Base-by-base conservation (phyloP, 2,888 invertebrate genomes). In the Bombyx huttoni region DNA sequence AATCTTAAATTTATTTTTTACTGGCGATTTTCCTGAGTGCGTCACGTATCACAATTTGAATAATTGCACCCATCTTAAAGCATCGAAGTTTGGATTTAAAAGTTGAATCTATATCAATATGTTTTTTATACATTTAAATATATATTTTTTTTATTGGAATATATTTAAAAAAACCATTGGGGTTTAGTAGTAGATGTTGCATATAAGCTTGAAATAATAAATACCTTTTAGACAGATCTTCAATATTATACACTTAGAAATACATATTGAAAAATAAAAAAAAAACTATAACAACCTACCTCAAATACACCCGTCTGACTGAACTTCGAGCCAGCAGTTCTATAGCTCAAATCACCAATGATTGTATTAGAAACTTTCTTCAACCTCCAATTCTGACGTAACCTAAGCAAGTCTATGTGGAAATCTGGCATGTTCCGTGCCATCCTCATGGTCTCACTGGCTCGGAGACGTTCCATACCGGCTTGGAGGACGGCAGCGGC, bases 311-410 rank as follows among this genome's bases (percentile, higher is more conserved):
- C 98, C 54, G 95, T 95, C 84, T 98, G 97, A 56, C 93, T 93
- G 74, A 95, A 98, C 73, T 97, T 95, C 0, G 98, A 98, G 1
- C 98, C 98, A 57, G 98, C 98, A 69, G 98, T 97, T 56, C 97
- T 91, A 73, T 98, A 98, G 75, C 98, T 98, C 7, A 98, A 90
- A 82, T 98, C 98, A 0, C 98, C 98, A 51, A 98, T 94, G 53
- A 98, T 98, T 0, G 95, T 94, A 73, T 96, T 97, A 0, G 97
- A 96, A 0, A 97, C 96, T 88, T 98, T 98, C 73, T 98, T 97
- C n/a, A 98, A 81, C 49, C 98, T 90, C 98, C 98, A 98, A 71
- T 96, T 97, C 71, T 98, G 98, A 46, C 98, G 83, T 49, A 98
- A 87, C 54, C 96, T 90, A 34, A 98, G 76, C 52, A 98, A 80